Evolutionary conservation across 2,113 vertebrate genomes (phyloP).

Genomic region (Cebidichthys violaceus): DNA sequence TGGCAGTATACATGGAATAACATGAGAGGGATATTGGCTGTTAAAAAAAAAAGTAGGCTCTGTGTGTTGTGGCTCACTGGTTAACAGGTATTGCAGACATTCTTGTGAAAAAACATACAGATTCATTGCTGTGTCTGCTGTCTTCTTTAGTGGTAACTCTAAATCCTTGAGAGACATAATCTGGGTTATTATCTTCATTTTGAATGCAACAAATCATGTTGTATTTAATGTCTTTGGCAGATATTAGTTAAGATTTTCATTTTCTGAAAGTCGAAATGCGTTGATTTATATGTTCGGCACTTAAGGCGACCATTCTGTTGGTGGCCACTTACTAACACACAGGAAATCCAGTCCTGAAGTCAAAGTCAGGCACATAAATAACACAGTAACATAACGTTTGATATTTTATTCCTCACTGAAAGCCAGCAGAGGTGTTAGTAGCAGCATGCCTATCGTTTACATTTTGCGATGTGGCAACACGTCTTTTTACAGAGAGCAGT

Average conservation of each 20-base stretch:
- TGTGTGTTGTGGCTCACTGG: not conserved
- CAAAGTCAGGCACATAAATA: conserved; percentile 30
- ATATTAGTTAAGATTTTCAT: conserved; percentile 3
- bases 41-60: not conserved
- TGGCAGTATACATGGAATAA: not conserved
- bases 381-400: conserved; percentile 19
- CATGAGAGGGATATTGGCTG: not conserved
- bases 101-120: not conserved
- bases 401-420: conserved; percentile 21
- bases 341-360: conserved; percentile 30
- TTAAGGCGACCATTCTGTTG: conserved; percentile 11
- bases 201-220: conserved; percentile 24
- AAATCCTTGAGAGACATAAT: conserved; percentile 5
- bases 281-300: conserved; percentile 35
- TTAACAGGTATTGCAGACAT: not conserved
- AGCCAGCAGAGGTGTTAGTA: conserved; percentile 30
- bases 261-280: not conserved
- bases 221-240: conserved; percentile 25
- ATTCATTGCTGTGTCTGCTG: not conserved
- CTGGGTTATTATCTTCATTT: conserved; percentile 1
- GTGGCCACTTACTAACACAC: conserved; percentile 18
- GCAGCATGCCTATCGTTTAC: conserved; percentile 27
- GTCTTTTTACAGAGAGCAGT: conserved; percentile 41
- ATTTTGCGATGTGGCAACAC: conserved; percentile 49
- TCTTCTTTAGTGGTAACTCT: conserved; percentile 3